Percentiles rank a stretch among this genome's conserved stretches.
phyloP scores from a whole-genome alignment of 2,113 vertebrate species.

The Triplophysa siluroides region DNA sequence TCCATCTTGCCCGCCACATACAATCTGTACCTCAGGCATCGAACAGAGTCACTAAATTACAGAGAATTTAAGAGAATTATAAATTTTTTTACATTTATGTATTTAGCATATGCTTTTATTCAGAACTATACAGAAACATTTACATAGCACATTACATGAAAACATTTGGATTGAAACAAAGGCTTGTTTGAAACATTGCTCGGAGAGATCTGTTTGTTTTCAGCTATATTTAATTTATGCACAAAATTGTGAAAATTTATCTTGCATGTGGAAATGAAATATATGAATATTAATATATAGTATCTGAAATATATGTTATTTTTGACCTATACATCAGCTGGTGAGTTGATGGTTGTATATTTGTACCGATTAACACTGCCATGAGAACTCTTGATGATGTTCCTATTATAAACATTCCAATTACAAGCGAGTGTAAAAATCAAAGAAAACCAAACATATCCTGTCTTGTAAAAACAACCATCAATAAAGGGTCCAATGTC shows the following conservation, averaged over 20 bases:
- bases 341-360: conserved; percentile 22
- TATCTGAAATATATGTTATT: conserved; percentile 51
- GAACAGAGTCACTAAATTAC: conserved; percentile 23
- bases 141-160: not conserved
- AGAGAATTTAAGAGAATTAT: conserved; percentile 1
- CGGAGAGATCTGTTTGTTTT: conserved; percentile 2
- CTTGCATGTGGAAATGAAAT: conserved; percentile 69
- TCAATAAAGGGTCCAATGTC: conserved; percentile 68
- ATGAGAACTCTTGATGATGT: conserved; percentile 57
- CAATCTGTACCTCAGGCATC: conserved; percentile 41
- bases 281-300: conserved; percentile 56
- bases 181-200: conserved; percentile 9
- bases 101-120: not conserved
- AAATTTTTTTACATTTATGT: not conserved
- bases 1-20: not conserved
- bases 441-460: conserved; percentile 48
- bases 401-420: conserved; percentile 33
- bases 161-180: conserved; percentile 24
- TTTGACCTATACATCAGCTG: conserved; percentile 32
- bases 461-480: conserved; percentile 66
- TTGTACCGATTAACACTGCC: conserved; percentile 72
- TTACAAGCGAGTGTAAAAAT: conserved; percentile 53
- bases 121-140: too few relatives aligned
- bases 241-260: conserved; percentile 61
- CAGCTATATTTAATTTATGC: conserved; percentile 52